Percentiles rank a stretch among this genome's conserved stretches.
These are phyloP conservation scores for Bhutanitis thaidina DNA, from an alignment of 2,888 invertebrate genomes.

Conservation along the genomic window DNA sequence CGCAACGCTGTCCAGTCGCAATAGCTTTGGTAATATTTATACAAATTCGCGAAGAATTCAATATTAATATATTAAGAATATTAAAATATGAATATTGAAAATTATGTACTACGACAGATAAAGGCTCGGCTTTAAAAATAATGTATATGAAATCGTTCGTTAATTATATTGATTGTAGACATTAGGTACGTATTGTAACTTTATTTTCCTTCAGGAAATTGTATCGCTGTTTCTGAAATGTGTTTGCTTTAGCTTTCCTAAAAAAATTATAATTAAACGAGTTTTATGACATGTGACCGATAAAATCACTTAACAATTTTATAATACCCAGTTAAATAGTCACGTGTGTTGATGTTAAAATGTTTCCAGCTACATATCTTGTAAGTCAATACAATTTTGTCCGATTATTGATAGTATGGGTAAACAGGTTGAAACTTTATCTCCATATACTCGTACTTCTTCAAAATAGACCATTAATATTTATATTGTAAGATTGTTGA, in stretches of 20 bases:
- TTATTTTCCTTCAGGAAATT: not conserved
- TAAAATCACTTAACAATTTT: not conserved
- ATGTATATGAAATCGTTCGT: not conserved
- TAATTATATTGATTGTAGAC: not conserved
- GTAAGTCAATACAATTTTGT: too few species aligned
- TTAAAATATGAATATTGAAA: constrained; percentile 7
- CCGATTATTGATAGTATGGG: too few species aligned
- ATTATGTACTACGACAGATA: not conserved
- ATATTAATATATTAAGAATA: not conserved
- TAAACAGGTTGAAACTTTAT: too few species aligned
- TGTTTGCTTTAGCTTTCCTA: not conserved
- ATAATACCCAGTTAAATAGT: too few species aligned
- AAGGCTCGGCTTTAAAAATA: not conserved
- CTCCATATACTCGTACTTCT: too few species aligned
- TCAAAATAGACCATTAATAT: too few species aligned
- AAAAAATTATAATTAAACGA: too few species aligned
- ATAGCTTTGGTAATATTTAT: constrained; percentile 7
- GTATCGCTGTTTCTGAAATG: too few species aligned
- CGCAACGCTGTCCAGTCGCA: constrained; percentile 17
- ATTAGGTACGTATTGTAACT: not conserved
- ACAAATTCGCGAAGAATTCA: constrained; percentile 6
- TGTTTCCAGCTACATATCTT: too few species aligned
- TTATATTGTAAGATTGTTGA: too few species aligned
- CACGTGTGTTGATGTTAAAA: too few species aligned
- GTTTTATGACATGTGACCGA: not conserved